Conservation (phyloP, 35 echinoderm and acorn worm species). For the Eucidaris tribuloides region DNA sequence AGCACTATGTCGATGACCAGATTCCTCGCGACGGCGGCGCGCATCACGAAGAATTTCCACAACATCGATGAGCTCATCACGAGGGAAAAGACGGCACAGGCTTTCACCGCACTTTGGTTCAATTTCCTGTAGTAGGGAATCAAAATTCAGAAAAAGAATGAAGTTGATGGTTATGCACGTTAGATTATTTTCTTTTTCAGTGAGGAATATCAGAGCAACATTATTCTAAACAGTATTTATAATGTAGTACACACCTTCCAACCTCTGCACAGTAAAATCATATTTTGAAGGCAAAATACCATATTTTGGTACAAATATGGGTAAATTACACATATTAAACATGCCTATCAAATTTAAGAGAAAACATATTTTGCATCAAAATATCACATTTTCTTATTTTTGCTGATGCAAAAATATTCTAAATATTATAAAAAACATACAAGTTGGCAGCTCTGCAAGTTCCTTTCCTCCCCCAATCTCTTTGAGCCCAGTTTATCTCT, state of each 20-base stretch:
- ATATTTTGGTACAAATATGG: too few species aligned
- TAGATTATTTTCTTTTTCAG: neutral
- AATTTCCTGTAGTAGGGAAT: slow-evolving; percentile 83
- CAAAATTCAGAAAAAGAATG: neutral
- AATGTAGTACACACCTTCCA: neutral
- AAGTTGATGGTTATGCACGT: neutral
- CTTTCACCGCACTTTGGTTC: slow-evolving; percentile 80
- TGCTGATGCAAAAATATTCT: too few species aligned
- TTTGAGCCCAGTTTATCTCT: too few species aligned
- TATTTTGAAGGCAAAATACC: too few species aligned
- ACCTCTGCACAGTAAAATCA: neutral
- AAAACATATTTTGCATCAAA: too few species aligned
- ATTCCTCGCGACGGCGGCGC: slow-evolving; percentile 73
- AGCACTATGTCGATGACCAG: neutral
- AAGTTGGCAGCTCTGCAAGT: too few species aligned
- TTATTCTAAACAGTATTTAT: neutral
- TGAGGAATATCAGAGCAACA: neutral
- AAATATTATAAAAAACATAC: too few species aligned
- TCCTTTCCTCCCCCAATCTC: too few species aligned
- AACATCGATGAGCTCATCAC: slow-evolving; percentile 89
- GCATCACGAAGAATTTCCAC: slow-evolving; percentile 90
- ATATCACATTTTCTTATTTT: neutral
- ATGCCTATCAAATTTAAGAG: too few species aligned
- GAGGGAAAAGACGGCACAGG: slow-evolving; percentile 84
- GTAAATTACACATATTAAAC: too few species aligned